Evolutionary conservation across 2,113 vertebrate species (phyloP), one percentile per base, ranked within the genome.

Genomic region (Symphodus melops): DNA sequence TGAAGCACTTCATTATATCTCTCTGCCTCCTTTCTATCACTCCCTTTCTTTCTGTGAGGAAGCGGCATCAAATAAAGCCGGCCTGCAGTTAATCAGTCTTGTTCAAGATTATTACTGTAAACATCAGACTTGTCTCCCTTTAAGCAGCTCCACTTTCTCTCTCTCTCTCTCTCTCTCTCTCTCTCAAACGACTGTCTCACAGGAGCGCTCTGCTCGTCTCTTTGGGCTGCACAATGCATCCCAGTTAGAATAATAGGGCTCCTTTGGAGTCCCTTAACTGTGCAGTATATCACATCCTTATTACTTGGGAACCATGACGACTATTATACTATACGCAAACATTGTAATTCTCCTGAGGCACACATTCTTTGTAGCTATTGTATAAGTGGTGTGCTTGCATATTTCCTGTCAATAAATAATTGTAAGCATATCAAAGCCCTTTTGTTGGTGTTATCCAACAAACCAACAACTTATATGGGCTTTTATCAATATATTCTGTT

Each of bases 1-100:
- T 65, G 62, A 85, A 82, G 85, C 81, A 28, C 69, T 85, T 82
- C 74, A 82, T 82, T 76, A 83, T 73, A 80, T 80, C 83, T 64
- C 42, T 21, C 48, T 74, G 69, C 56, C 79, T 75, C 54, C 37
- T 62, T 25, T 33, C 42, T 41, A 61, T 61, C 49, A 75, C 76
- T 41, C 53, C 33, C 68, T 39, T 46, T 76, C 57, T 74, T 21
- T 73, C 67, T 37, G 53, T 20, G 44, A 46, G n/a, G 33, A 37
- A 54, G 28, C 68, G 44, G 54, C 56, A 65, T 86, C 62, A 69
- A 59, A 71, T 58, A 25, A 73, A 86, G 64, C 60, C 11, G 16
- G 49, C 28, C 28, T 33, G 28, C 68, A 28, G 69, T 81, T 82
- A 77, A 87, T 84, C 72, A 58, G 74, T 28, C 69, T 75, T 25